A percentile compares a stretch with the other conserved stretches of the same genome.
phyloP scores from a whole-genome alignment of 2,113 vertebrate species.

The Struthidea cinerea region DNA sequence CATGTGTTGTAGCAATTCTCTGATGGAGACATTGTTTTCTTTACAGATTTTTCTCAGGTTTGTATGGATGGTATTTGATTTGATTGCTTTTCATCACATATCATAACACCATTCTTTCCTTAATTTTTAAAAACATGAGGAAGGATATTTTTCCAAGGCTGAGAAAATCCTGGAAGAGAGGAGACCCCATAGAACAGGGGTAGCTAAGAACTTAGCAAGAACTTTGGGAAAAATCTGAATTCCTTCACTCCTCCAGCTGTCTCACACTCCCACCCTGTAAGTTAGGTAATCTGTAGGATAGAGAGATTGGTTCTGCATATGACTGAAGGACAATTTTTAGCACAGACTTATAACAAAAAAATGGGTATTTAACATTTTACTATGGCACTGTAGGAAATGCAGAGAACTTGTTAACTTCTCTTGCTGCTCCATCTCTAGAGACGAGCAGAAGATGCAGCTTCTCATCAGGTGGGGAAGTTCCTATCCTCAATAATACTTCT shows the following conservation, averaged over 20 bases:
- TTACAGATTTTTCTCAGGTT: conserved; percentile 53
- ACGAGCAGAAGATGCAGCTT: background rate
- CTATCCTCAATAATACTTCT: background rate
- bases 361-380: background rate
- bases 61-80: background rate
- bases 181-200: background rate
- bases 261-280: background rate
- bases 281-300: background rate
- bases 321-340: background rate
- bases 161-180: conserved; percentile 20
- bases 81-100: conserved; percentile 12
- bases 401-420: background rate
- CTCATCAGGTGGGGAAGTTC: background rate
- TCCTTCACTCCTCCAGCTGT: background rate
- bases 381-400: background rate
- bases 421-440: background rate
- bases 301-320: background rate
- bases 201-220: background rate
- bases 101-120: background rate
- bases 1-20: conserved; percentile 15
- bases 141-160: conserved; percentile 10
- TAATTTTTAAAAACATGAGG: conserved; percentile 25
- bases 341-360: background rate
- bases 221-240: background rate
- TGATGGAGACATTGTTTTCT: conserved; percentile 38